These are phyloP conservation scores for Antitype chi DNA, from an alignment of 2,888 invertebrate species.

Conservation along the genomic window DNA sequence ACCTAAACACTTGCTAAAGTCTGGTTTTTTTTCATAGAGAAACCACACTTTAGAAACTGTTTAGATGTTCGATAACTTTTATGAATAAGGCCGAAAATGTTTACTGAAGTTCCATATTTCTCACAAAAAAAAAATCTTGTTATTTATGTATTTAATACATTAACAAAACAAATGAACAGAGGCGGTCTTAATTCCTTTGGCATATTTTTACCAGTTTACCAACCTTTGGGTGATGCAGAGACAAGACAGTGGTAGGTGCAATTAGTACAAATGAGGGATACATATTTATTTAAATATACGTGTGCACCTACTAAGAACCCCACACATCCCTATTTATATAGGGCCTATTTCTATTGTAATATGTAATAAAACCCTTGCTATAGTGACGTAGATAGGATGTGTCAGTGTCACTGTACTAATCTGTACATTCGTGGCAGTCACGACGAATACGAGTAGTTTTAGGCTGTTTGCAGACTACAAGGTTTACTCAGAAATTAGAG, in stretches of 20 bases:
- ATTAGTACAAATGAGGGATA: not conserved
- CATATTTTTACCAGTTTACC: not conserved
- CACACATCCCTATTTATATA: not conserved
- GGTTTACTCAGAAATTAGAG: slow-evolving; percentile 7
- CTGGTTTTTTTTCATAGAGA: too few relatives aligned
- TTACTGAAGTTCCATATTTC: not conserved
- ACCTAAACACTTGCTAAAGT: too few relatives aligned
- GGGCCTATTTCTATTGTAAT: not conserved
- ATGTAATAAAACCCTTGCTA: slow-evolving; percentile 29
- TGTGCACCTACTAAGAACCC: not conserved
- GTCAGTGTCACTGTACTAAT: slow-evolving; percentile 25
- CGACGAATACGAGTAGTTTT: slow-evolving; percentile 31
- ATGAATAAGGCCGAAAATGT: too few relatives aligned
- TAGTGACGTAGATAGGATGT: slow-evolving; percentile 28
- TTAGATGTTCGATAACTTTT: too few relatives aligned
- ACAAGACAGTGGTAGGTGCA: not conserved
- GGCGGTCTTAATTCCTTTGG: not conserved
- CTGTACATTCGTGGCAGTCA: slow-evolving; percentile 18
- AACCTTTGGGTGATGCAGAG: not conserved
- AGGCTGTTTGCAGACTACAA: not conserved
- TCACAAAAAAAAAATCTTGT: not conserved
- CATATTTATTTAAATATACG: not conserved
- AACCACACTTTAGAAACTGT: too few relatives aligned
- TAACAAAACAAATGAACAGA: not conserved
- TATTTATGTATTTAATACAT: not conserved